Evolutionary conservation across 2,113 vertebrate species (phyloP).

Genomic region (Malurus cyaneus): DNA sequence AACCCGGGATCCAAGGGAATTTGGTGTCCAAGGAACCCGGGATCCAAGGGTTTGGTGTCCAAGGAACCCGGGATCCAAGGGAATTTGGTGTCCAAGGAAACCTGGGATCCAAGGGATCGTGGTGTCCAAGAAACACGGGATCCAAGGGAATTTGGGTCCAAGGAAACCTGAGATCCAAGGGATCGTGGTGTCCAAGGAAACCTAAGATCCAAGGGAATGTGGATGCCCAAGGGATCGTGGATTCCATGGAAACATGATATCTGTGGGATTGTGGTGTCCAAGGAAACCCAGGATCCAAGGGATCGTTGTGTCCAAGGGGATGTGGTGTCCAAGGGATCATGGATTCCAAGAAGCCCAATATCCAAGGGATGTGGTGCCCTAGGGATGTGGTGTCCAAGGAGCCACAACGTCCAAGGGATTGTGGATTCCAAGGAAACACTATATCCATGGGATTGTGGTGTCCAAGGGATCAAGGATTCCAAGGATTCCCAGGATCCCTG

Average conservation of each 20-base stretch:
- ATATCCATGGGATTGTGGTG: background rate
- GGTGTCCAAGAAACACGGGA: accelerated
- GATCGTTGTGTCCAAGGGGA: too few relatives aligned
- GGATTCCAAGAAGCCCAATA: background rate
- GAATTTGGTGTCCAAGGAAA: too few relatives aligned
- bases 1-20: accelerated
- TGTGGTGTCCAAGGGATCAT: background rate
- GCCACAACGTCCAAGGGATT: too few relatives aligned
- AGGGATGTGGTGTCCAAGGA: background rate
- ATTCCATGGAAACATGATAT: accelerated
- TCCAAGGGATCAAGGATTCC: background rate
- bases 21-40: background rate
- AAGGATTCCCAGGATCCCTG: background rate
- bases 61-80: background rate
- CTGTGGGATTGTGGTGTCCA: background rate
- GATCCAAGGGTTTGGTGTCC: background rate
- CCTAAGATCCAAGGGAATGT: accelerated
- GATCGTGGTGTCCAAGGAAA: background rate
- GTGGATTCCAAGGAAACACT: background rate
- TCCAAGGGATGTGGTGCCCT: background rate
- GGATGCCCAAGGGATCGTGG: background rate
- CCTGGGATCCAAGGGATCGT: background rate
- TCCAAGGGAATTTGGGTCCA: background rate
- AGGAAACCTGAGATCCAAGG: too few relatives aligned
- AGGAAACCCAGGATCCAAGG: too few relatives aligned